Percentiles rank a stretch among this genome's conserved stretches.
Evolutionary conservation across 2,797 vertebrate species (phyloP).

Genomic region (Anniella stebbinsi): DNA sequence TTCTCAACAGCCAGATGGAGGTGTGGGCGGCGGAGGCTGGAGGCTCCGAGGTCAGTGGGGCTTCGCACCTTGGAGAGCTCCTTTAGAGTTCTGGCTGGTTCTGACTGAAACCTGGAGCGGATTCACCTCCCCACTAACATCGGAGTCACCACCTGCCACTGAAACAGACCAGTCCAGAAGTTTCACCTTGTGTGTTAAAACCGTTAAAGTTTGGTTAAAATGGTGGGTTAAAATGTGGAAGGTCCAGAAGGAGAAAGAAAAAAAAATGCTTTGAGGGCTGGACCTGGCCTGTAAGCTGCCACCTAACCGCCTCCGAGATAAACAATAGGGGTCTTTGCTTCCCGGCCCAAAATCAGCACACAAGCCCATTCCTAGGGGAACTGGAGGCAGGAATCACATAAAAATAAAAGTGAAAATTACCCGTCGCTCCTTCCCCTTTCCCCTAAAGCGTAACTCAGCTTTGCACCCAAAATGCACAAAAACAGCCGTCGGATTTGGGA

Average conservation of each 20-base stretch:
- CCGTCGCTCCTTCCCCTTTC: too few relatives aligned
- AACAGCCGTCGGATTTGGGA: slow-evolving; percentile 27
- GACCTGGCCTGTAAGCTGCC: too few relatives aligned
- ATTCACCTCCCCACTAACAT: too few relatives aligned
- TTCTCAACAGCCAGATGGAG: too few relatives aligned
- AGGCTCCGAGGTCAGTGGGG: too few relatives aligned
- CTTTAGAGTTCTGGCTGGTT: too few relatives aligned
- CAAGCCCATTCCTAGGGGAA: background rate
- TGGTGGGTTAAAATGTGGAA: background rate
- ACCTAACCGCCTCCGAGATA: background rate
- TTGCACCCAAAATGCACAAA: background rate
- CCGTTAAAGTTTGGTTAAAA: background rate
- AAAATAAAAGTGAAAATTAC: too few relatives aligned
- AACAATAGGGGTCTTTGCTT: background rate
- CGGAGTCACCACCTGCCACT: too few relatives aligned
- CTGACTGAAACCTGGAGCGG: too few relatives aligned
- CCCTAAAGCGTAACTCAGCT: background rate
- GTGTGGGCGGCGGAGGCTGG: too few relatives aligned
- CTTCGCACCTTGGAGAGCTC: too few relatives aligned
- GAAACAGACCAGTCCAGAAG: background rate
- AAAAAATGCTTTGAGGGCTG: background rate
- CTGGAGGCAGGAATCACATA: background rate
- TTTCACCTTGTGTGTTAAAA: background rate
- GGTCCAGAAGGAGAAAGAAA: background rate
- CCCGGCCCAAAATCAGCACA: background rate